A percentile compares a stretch with the other conserved stretches of the same genome.
These are phyloP conservation scores for Mactromeris polynyma DNA, from an alignment of 2,888 invertebrate genomes.

Conservation along the genomic window DNA sequence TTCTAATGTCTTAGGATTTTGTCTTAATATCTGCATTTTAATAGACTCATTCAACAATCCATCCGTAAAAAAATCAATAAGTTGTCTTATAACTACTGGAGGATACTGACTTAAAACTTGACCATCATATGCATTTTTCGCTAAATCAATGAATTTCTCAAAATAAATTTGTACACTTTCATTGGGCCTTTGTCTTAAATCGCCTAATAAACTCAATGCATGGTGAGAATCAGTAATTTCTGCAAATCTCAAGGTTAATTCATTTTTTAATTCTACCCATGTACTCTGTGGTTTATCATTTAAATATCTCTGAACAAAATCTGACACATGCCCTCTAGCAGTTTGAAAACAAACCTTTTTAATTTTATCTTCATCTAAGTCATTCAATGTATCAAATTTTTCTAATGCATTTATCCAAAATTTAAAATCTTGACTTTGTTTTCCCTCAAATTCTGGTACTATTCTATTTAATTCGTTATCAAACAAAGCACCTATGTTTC, in stretches of 20 bases:
- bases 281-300: neutral
- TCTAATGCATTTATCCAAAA: too few species aligned
- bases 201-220: neutral
- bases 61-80: too few species aligned
- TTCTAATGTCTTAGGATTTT: too few species aligned
- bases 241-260: neutral
- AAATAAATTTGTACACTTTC: neutral
- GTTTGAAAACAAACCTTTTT: too few species aligned
- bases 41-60: too few species aligned
- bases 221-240: neutral
- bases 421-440: slow-evolving; percentile 25
- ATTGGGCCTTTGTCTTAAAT: neutral
- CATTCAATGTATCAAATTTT: too few species aligned
- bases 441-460: neutral
- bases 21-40: too few species aligned
- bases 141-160: neutral
- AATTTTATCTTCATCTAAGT: too few species aligned
- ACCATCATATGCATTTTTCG: neutral
- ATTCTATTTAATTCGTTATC: too few species aligned
- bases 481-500: neutral
- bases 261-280: neutral
- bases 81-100: neutral
- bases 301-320: too few species aligned
- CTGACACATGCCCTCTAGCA: too few species aligned
- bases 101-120: neutral